Evolutionary conservation across 2,797 vertebrate species (phyloP), one percentile per base, ranked within the genome.

Genomic region (Passerculus sandwichensis): DNA sequence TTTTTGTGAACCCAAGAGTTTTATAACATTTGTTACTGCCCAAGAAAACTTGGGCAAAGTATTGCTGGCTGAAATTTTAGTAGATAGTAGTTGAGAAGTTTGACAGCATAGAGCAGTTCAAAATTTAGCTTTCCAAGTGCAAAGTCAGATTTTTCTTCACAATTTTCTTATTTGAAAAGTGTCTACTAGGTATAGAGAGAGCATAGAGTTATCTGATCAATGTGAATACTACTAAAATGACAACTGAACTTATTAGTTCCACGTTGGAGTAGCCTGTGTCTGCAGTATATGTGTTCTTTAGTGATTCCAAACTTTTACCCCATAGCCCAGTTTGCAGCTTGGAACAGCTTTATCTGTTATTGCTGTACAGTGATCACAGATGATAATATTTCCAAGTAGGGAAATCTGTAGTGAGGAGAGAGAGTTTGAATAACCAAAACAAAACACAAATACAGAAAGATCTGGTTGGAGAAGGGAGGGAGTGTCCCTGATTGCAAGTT

Each of bases 301-400:
- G 25, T 0, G 5, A 74, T 47, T 27, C n/a, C 62, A 69, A 57
- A 50, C 61, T 71, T 87, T 8, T 29, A 54, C 19, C 54, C 15
- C 7, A 2, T 15, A 30, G 47, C 54, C 57, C n/a, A 23, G 38
- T 84, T 71, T 75, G 66, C 82, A 88, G 38, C 38, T 81, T 84
- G 89, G 91, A 92, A 86, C 34, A 84, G 85, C 69, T 94, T 84
- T 88, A 59, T 89, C 76, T 85, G 50, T 59, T 89, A 53, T 51
- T 84, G 73, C 76, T 83, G 34, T 51, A 69, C 48, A 50, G 38
- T 44, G 82, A 88, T 88, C 85, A 69, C 76, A 83, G 70, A 92
- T 5, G 19, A 61, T 92, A 92, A 10, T 91, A 94, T 77, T 94
- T 88, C 96, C 93, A 94, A 94, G 70, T 94, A 94, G 82, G 95